Evolutionary conservation across 35 echinoderm and acorn worm genomes (phyloP), one percentile per base, ranked within the genome.

Genomic region (Apostichopus californicus): DNA sequence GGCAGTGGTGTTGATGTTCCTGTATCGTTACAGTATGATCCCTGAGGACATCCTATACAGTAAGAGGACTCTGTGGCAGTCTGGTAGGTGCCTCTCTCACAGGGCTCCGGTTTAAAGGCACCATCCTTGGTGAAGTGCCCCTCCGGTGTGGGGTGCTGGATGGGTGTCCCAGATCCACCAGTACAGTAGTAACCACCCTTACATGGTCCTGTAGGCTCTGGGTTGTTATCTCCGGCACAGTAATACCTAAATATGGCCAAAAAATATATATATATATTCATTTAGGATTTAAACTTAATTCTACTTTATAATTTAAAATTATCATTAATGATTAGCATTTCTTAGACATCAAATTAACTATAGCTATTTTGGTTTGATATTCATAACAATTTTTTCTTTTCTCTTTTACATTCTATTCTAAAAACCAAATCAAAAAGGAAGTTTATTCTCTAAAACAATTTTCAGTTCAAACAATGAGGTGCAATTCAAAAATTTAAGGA

Each of bases 211-310:
- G 97, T 98, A 11, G 97, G 97, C 58, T 90, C 97, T 66, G 97
- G 97, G 82, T 98, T 98, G 61, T 98, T 98, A 64, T 98, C 97
- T 70, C 97, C 97, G 85, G 97, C 97, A 96, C 97, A 98, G 92
- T 96, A 98, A 55, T 98, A 96, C 17, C 97, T 98, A 57, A 57
- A 64, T 61, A 26, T 46, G 34, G 34, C 34, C 34, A 46, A 46
- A 46, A 46, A 46, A 46, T 46, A 46, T 46, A 46, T 46, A 34
- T 34, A 46, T 46, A 46, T 46, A 46, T 46, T 46, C 34, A 46
- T 4, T 46, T 3, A 46, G 3, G 34, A 46, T 46, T 46, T 0
- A 4, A 3, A 46, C 1, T 46, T 46, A 46, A 46, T 46, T 46
- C 3, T 46, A 46, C 34, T 46, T 46, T 46, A 46, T 46, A 46